phyloP scores from a whole-genome alignment of 2,797 vertebrate species.

The Sebastes matsubarae region DNA sequence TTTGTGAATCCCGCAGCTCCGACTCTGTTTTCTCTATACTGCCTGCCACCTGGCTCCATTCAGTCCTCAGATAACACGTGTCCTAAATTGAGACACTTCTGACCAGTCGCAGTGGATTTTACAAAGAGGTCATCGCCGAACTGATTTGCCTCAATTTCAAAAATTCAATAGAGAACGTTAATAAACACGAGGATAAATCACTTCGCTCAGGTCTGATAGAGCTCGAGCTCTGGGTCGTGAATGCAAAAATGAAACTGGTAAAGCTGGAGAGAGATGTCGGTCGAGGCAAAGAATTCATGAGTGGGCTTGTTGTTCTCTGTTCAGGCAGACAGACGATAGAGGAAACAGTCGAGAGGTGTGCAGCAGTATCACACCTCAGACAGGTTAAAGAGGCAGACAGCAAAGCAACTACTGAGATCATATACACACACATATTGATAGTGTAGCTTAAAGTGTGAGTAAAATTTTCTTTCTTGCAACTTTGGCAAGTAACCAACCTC shows the following conservation, averaged over 20 bases:
- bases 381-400: background rate
- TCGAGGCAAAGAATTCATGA: background rate
- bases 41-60: conserved; percentile 58
- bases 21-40: conserved; percentile 28
- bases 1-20: conserved; percentile 43
- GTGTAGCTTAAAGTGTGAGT: no score
- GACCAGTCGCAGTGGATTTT: background rate
- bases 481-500: no score
- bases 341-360: conserved; percentile 6
- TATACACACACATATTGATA: fast-evolving
- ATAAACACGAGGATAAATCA: background rate
- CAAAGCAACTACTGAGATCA: background rate
- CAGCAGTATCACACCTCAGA: conserved; percentile 18
- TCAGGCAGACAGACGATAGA: conserved; percentile 1
- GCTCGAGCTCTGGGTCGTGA: background rate
- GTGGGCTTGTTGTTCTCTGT: conserved; percentile 15
- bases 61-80: conserved; percentile 45
- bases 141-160: background rate
- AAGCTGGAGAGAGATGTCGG: background rate
- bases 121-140: background rate
- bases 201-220: background rate
- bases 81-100: conserved; percentile 25
- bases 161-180: background rate
- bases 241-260: background rate
- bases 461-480: no score